Base-by-base conservation (phyloP, 2,888 invertebrate genomes). In the Drosophila macrothrix region DNA sequence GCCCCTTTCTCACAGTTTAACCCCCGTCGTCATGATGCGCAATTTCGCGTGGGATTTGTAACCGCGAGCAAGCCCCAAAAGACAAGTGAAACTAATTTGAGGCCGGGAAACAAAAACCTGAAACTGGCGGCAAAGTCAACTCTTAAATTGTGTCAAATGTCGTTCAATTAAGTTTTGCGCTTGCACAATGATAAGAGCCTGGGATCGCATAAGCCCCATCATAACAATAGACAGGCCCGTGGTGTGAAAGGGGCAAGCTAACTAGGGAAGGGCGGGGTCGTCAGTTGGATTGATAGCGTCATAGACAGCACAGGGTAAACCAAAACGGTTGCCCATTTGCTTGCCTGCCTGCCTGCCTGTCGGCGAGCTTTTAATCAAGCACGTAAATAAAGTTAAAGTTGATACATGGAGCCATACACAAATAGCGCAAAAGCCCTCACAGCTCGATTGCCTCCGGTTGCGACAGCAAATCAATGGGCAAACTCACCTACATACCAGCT, bases 311-410 rank as follows among this genome's bases (percentile, higher is more conserved):
- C 55, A 67, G 62, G 60, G 60, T 43, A 29, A 59, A 53, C 33
- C 68, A 35, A 52, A 61, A 59, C 46, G 37, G 25, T 35, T 22
- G 16, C 22, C 31, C 22, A 31, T 31, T 54, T 54, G 52, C 29
- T 56, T 46, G 59, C 50, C 19, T 25, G 65, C 59, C n/a, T n/a
- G n/a, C n/a, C 37, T 31, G 61, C 43, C 59, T 53, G 67, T 39
- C 61, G 63, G 65, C 60, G 74, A 65, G 70, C 80, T 75, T 86
- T 88, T 90, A 87, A 87, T 87, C 90, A 87, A 88, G 87, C 87
- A 87, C 88, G 87, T 87, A 87, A 87, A 90, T 87, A 87, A 87
- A 87, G 90, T 83, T 85, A 87, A 85, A 85, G 89, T 87, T 83
- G 81, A 89, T 87, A 81, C 84, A 76, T 63, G 64, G 22, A 60